These are phyloP conservation scores for Nemapogon koenigi DNA, from an alignment of 2,888 invertebrate species.

Conservation along the genomic window DNA sequence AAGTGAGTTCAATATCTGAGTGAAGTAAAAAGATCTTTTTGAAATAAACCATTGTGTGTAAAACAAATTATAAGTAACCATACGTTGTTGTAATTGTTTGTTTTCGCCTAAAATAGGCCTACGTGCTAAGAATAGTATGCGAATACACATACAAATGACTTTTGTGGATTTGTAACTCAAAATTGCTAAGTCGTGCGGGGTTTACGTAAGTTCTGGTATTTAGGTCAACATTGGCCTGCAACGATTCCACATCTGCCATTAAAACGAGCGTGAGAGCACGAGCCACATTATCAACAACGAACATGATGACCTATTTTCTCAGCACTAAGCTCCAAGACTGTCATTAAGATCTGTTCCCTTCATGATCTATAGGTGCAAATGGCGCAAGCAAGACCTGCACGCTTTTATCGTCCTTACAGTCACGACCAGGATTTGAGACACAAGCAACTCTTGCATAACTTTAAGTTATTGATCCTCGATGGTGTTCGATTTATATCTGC, in stretches of 20 bases:
- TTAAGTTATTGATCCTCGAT: constrained; percentile 32
- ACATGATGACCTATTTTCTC: constrained; percentile 37
- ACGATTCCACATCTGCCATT: constrained; percentile 28
- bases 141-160: no score
- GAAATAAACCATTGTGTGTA: no score
- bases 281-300: constrained; percentile 43
- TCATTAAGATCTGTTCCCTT: constrained; percentile 35
- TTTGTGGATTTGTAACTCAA: constrained; percentile 10
- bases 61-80: no score
- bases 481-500: constrained; percentile 33
- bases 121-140: no score
- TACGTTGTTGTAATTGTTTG: no score
- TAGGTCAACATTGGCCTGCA: constrained; percentile 28
- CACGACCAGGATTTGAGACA: constrained; percentile 31
- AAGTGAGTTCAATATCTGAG: no score
- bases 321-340: constrained; percentile 37
- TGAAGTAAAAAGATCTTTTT: no score
- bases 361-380: constrained; percentile 22
- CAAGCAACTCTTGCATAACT: constrained; percentile 30
- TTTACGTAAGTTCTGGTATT: constrained; percentile 28
- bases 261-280: constrained; percentile 43
- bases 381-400: constrained; percentile 43
- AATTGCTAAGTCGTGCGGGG: constrained; percentile 25
- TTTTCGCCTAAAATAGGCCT: no score
- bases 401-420: constrained; percentile 33